Evolutionary conservation across 2,113 vertebrate species (phyloP).

Genomic region (Puma concolor): DNA sequence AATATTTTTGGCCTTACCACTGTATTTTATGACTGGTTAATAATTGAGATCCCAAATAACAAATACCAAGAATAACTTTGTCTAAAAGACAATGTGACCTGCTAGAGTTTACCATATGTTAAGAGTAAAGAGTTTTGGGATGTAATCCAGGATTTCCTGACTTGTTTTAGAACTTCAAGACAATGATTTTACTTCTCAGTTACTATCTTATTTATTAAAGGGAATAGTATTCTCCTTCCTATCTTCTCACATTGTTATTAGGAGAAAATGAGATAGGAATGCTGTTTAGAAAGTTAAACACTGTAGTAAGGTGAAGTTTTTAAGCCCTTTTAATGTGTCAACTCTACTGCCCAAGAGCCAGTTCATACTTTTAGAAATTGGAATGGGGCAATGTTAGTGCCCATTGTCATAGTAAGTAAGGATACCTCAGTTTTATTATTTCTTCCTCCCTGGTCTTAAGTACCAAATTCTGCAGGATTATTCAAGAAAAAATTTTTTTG

Average conservation of each 20-base stretch:
- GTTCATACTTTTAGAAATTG: not conserved
- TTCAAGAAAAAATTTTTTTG: not conserved
- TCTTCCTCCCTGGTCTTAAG: not conserved
- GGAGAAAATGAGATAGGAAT: not conserved
- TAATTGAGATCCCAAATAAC: not conserved
- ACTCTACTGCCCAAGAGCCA: not conserved
- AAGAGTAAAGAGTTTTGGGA: not conserved
- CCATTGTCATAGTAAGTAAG: not conserved
- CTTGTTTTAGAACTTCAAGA: not conserved
- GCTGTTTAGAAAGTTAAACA: not conserved
- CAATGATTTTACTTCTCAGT: not conserved
- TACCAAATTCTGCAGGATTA: not conserved
- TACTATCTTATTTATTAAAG: not conserved
- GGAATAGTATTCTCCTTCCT: not conserved
- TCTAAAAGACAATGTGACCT: not conserved
- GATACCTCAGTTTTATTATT: not conserved
- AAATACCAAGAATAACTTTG: not conserved
- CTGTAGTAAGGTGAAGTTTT: not conserved
- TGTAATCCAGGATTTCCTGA: not conserved
- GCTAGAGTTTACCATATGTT: not conserved
- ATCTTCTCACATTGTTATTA: not conserved
- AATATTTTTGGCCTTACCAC: not conserved
- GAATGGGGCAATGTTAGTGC: not conserved
- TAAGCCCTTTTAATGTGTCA: not conserved
- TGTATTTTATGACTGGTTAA: constrained; percentile 9